Conservation (phyloP, 2,888 invertebrate genomes). For the Bugulina stolonifera region DNA sequence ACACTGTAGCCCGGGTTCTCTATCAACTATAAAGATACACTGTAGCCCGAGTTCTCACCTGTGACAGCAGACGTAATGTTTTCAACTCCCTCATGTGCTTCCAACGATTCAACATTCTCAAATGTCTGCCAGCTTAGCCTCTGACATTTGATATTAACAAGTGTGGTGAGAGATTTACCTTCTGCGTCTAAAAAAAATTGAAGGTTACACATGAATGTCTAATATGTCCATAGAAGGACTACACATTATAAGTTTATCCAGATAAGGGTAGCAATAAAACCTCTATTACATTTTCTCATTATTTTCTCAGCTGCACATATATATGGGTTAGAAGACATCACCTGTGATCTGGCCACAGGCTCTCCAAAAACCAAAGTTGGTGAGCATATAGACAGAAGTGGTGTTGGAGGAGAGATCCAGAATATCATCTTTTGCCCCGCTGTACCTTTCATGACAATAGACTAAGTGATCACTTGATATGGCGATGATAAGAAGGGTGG, state of each 20-base stretch:
- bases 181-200: not conserved
- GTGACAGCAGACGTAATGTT: not conserved
- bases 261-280: too few species aligned
- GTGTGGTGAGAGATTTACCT: not conserved
- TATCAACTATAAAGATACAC: too few species aligned
- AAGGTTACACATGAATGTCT: too few species aligned
- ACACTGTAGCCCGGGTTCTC: too few species aligned
- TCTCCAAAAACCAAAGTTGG: slow-evolving; percentile 15
- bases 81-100: not conserved
- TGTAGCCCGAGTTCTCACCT: not conserved
- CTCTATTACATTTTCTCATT: too few species aligned
- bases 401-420: not conserved
- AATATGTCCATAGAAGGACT: too few species aligned
- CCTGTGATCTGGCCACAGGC: slow-evolving; percentile 14
- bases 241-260: too few species aligned
- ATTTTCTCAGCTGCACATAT: too few species aligned
- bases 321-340: too few species aligned
- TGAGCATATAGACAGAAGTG: not conserved
- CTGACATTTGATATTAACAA: not conserved
- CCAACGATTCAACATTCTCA: not conserved
- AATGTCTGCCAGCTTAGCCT: not conserved
- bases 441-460: not conserved
- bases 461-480: slow-evolving; percentile 17
- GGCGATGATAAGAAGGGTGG: not conserved
- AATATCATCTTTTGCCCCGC: not conserved